A percentile compares a stretch with the other conserved stretches of the same genome.
These are phyloP conservation scores for Turdus rufiventris DNA, from an alignment of 2,113 vertebrate species.

Conservation along the genomic window DNA sequence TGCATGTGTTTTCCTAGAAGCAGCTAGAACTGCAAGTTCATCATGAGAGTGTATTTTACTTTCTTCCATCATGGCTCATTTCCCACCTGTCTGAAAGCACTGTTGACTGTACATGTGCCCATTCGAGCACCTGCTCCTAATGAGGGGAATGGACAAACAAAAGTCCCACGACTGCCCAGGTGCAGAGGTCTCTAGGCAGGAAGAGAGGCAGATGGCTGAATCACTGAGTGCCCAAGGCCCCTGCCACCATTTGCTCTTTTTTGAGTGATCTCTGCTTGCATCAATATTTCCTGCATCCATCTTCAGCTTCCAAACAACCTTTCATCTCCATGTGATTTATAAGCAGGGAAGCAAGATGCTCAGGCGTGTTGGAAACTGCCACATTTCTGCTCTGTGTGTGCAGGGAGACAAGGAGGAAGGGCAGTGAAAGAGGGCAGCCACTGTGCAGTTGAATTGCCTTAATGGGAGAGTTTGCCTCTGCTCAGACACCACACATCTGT, in stretches of 20 bases:
- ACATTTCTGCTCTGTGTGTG: not conserved
- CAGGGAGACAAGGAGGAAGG: not conserved
- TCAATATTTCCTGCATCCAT: not conserved
- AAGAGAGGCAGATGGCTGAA: not conserved
- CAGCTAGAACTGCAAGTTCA: not conserved
- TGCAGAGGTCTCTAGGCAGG: not conserved
- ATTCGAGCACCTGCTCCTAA: constrained; percentile 1
- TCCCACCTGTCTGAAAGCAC: not conserved
- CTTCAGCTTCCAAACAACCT: not conserved
- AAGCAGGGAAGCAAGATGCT: not conserved
- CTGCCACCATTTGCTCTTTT: not conserved
- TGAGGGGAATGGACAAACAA: constrained; percentile 1
- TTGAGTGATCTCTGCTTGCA: not conserved
- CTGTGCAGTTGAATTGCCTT: not conserved
- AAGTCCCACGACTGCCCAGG: not conserved
- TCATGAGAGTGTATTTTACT: not conserved
- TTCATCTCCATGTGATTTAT: not conserved
- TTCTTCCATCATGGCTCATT: not conserved
- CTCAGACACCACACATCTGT: not conserved
- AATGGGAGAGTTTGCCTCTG: not conserved
- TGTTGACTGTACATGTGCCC: constrained; percentile 17
- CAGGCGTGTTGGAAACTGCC: not conserved
- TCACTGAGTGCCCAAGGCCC: not conserved
- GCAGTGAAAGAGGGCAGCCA: accelerated
- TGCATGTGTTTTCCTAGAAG: not conserved